phyloP scores from a whole-genome alignment of 30 jellyfish, hydroid and myxozoan genomes.

The Aurelia sp. region DNA sequence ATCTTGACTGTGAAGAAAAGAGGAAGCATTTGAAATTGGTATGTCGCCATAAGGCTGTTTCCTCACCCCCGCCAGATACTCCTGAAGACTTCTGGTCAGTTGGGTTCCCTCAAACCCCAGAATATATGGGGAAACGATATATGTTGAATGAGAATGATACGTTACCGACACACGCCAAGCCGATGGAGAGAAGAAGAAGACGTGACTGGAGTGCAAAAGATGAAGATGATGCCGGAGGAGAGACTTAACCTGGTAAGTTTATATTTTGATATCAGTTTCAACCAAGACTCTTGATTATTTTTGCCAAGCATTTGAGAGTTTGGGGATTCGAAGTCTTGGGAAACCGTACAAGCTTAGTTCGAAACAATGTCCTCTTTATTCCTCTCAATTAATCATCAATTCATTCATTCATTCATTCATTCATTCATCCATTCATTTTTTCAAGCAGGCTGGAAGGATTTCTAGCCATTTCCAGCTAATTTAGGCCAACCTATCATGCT shows the following conservation, averaged over 20 bases:
- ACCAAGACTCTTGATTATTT: too few relatives aligned
- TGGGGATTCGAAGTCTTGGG: too few relatives aligned
- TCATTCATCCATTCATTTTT: too few relatives aligned
- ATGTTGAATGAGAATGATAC: constrained; percentile 82
- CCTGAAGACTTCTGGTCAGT: constrained; percentile 90
- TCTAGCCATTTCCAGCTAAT: too few relatives aligned
- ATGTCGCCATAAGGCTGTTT: constrained; percentile 81
- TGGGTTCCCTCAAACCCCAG: constrained; percentile 87
- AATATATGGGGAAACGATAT: constrained; percentile 72
- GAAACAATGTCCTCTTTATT: too few relatives aligned
- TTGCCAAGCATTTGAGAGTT: too few relatives aligned
- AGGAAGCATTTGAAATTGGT: constrained; percentile 51
- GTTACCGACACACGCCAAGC: constrained; percentile 85
- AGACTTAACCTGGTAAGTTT: neutral
- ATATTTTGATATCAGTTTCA: too few relatives aligned
- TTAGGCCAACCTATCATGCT: too few relatives aligned
- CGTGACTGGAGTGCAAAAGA: neutral
- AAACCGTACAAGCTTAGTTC: too few relatives aligned
- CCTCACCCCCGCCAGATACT: constrained; percentile 89
- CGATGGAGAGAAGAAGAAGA: constrained; percentile 60
- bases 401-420: too few relatives aligned
- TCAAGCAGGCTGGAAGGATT: too few relatives aligned
- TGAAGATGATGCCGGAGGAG: constrained; percentile 1
- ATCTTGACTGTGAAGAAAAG: constrained; percentile 39
- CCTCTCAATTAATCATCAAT: too few relatives aligned